These are phyloP conservation scores for Conus canariensis DNA, from an alignment of 2,888 invertebrate genomes.

Conservation along the genomic window DNA sequence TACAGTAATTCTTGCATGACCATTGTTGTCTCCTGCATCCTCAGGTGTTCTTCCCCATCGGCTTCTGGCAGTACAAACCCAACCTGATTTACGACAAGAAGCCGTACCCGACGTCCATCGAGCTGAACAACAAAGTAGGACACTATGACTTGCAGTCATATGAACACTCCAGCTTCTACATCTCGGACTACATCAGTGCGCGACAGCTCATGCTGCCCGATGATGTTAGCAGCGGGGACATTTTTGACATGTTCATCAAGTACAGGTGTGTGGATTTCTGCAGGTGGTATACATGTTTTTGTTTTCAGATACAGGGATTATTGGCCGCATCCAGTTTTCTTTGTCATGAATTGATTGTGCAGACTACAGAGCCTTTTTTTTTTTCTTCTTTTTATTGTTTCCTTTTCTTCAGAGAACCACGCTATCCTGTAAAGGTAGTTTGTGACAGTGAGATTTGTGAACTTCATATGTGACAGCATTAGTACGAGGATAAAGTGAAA, in stretches of 20 bases:
- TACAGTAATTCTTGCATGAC: background rate
- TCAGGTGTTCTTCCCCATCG: slow-evolving; percentile 90
- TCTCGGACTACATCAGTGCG: slow-evolving; percentile 86
- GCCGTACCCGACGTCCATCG: slow-evolving; percentile 72
- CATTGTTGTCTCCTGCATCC: background rate
- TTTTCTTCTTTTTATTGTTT: too few species aligned
- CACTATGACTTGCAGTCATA: slow-evolving; percentile 88
- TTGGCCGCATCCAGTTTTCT: too few species aligned
- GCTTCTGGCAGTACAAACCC: slow-evolving; percentile 93
- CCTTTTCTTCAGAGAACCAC: too few species aligned
- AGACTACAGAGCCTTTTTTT: too few species aligned
- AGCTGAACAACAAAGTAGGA: slow-evolving; percentile 81
- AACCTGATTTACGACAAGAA: slow-evolving; percentile 77
- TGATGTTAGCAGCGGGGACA: slow-evolving; percentile 63
- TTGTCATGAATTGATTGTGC: too few species aligned
- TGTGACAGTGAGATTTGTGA: too few species aligned
- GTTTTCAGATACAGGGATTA: too few species aligned
- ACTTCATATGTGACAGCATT: too few species aligned
- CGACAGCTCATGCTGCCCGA: slow-evolving; percentile 82
- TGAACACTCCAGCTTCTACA: slow-evolving; percentile 89
- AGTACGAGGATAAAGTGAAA: too few species aligned
- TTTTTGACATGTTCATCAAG: slow-evolving; percentile 87
- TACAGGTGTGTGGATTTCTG: slow-evolving; percentile 67
- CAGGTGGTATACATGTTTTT: background rate
- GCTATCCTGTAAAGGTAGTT: too few species aligned